phyloP scores from a whole-genome alignment of 2,888 invertebrate genomes.

The Tricholauxania praeusta region DNA sequence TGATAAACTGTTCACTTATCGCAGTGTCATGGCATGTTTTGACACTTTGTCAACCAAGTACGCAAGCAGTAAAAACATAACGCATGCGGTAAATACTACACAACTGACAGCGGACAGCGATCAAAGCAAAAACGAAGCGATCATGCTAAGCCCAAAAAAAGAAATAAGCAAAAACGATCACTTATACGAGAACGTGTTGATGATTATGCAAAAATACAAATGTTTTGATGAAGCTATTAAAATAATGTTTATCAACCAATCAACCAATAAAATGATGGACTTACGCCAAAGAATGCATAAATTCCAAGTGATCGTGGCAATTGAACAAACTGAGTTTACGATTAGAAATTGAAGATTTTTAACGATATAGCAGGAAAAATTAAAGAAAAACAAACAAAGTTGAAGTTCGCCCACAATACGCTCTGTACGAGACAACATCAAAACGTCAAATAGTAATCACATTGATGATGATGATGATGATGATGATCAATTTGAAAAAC shows the following conservation, averaged over 20 bases:
- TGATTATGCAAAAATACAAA: conserved; percentile 55
- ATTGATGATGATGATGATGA: neutral
- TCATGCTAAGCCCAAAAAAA: conserved; percentile 1
- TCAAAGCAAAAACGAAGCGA: conserved; percentile 10
- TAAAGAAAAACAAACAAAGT: too few species aligned
- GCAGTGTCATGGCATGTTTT: conserved; percentile 35
- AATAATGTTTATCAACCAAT: conserved; percentile 48
- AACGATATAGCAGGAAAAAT: too few species aligned
- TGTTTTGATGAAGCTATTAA: conserved; percentile 60
- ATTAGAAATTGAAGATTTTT: too few species aligned
- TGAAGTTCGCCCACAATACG: too few species aligned
- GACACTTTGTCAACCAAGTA: conserved; percentile 34
- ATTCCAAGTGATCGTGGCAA: conserved; percentile 1
- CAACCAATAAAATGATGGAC: conserved; percentile 2
- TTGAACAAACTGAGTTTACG: too few species aligned
- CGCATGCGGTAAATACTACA: neutral
- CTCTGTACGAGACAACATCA: too few species aligned
- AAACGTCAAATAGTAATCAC: too few species aligned
- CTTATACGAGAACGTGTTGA: conserved; percentile 42
- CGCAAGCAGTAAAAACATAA: neutral
- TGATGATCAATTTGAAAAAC: conserved; percentile 1
- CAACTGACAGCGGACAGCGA: conserved; percentile 20
- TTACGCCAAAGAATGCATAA: conserved; percentile 26
- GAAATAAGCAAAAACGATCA: neutral
- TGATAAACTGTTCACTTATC: conserved; percentile 34